These are phyloP conservation scores for Argopecten irradians DNA, from an alignment of 1,140 invertebrate genomes.

Conservation along the genomic window DNA sequence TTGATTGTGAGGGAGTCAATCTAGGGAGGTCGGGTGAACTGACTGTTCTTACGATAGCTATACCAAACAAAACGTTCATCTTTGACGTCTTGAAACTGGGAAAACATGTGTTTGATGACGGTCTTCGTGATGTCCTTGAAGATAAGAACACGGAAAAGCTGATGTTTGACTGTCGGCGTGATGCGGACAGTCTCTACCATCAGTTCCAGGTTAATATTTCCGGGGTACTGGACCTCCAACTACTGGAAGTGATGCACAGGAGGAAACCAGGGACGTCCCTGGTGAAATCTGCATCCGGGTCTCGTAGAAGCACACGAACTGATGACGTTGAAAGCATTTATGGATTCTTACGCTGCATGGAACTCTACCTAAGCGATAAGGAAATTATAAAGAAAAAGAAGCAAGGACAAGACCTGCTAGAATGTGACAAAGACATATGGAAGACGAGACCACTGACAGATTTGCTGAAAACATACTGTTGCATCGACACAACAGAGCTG, in stretches of 20 bases:
- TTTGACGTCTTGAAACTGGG: constrained; percentile 34
- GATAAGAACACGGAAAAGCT: constrained; percentile 25
- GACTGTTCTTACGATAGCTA: neutral
- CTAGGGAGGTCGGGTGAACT: constrained; percentile 13
- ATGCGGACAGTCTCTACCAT: constrained; percentile 35
- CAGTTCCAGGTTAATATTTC: constrained; percentile 28
- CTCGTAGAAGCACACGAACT: neutral
- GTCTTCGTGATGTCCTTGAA: constrained; percentile 33
- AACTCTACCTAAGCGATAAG: neutral
- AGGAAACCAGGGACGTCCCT: neutral
- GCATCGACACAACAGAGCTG: neutral
- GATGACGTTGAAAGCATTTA: constrained; percentile 11
- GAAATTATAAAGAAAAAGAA: neutral
- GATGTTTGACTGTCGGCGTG: constrained; percentile 45
- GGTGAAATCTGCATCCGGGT: neutral
- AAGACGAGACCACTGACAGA: constrained; percentile 24
- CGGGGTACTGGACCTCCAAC: constrained; percentile 37
- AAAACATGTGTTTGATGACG: constrained; percentile 10
- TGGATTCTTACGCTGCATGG: neutral
- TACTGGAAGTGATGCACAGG: constrained; percentile 35
- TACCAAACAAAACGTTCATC: neutral
- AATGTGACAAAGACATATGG: neutral
- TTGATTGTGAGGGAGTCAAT: constrained; percentile 33
- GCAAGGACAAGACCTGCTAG: neutral
- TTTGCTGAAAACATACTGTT: neutral